phyloP scores from a whole-genome alignment of 1,140 invertebrate species.

The Thaumatotibia leucotreta region DNA sequence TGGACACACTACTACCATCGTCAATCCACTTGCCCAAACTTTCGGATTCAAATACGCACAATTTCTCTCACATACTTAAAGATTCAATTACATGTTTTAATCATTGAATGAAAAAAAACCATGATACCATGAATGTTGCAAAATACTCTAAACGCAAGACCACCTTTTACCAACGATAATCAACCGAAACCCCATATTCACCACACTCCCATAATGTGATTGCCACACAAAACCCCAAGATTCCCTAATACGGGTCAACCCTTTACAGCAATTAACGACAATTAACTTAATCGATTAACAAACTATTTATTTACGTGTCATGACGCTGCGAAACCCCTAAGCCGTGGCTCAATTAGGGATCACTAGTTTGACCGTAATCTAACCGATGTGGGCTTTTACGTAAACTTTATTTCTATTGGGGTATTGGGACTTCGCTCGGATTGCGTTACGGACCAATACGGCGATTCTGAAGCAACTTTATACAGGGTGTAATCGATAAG shows the following conservation, averaged over 20 bases:
- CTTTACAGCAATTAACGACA: neutral
- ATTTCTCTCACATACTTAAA: no score
- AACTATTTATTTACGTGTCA: neutral
- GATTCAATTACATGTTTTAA: no score
- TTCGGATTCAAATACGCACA: no score
- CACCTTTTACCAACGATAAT: neutral
- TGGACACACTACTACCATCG: no score
- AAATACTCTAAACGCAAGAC: no score
- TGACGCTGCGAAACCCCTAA: neutral
- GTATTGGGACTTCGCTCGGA: neutral
- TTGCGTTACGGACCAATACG: no score
- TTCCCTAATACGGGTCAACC: neutral
- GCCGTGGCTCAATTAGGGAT: neutral
- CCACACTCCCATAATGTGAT: neutral
- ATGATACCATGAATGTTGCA: no score
- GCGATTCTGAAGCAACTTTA: no score
- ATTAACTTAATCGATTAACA: neutral
- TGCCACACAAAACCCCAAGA: neutral
- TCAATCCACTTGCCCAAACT: no score
- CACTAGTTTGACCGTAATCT: neutral
- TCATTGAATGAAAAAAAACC: no score
- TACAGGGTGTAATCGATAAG: no score
- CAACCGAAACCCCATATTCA: neutral
- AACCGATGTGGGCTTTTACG: neutral
- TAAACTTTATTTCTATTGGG: neutral